Percentiles rank a stretch among this genome's conserved stretches.
Conservation (phyloP, 2,888 invertebrate species). For the Acronicta aceris region DNA sequence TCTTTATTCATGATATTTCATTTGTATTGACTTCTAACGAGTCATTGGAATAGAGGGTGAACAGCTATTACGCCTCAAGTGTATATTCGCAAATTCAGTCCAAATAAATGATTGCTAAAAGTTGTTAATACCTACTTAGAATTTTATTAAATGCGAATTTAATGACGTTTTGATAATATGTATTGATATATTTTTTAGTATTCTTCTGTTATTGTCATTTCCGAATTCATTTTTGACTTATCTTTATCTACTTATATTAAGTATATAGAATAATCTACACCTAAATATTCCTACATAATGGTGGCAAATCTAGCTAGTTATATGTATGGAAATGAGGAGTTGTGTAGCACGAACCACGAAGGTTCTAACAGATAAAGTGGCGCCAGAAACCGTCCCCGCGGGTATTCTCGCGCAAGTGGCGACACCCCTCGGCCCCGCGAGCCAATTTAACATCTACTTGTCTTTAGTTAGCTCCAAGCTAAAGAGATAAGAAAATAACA, state of each 20-base stretch:
- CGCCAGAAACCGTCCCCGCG: slow-evolving; percentile 63
- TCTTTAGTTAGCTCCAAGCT: slow-evolving; percentile 34
- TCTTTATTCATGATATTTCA: slow-evolving; percentile 77
- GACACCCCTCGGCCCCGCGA: slow-evolving; percentile 56
- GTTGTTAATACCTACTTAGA: too few species aligned
- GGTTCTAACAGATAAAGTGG: slow-evolving; percentile 64
- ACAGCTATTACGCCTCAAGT: slow-evolving; percentile 45
- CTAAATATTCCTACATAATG: neutral
- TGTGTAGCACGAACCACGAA: slow-evolving; percentile 60
- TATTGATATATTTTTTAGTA: too few species aligned
- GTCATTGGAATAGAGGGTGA: slow-evolving; percentile 49
- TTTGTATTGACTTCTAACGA: slow-evolving; percentile 66
- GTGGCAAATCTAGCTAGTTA: slow-evolving; percentile 25
- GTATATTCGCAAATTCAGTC: slow-evolving; percentile 40
- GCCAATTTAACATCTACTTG: slow-evolving; percentile 54
- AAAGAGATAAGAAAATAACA: slow-evolving; percentile 17
- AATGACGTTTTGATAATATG: too few species aligned
- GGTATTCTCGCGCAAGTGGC: slow-evolving; percentile 65
- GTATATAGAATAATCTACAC: too few species aligned
- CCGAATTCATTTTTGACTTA: too few species aligned
- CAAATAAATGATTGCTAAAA: neutral
- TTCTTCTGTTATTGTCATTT: too few species aligned
- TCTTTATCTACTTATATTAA: too few species aligned
- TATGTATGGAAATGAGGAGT: slow-evolving; percentile 50
- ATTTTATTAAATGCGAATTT: too few species aligned